These are phyloP conservation scores for Bombus terrestris DNA, from an alignment of 1,140 invertebrate genomes.

Conservation along the genomic window DNA sequence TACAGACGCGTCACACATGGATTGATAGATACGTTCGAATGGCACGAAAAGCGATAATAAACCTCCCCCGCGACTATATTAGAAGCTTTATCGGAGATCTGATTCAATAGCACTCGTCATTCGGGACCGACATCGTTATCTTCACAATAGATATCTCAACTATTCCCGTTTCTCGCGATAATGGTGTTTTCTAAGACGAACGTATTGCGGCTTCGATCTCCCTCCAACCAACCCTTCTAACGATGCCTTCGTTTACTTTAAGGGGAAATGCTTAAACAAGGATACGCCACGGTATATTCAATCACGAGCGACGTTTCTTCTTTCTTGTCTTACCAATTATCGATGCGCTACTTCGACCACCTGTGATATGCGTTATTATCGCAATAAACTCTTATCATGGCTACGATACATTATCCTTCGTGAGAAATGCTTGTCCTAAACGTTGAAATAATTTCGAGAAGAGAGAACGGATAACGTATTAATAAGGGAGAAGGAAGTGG, in stretches of 20 bases:
- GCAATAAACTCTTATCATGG: conserved; percentile 8
- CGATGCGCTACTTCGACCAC: not conserved
- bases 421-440: conserved; percentile 41
- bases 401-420: not conserved
- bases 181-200: conserved; percentile 65
- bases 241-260: conserved; percentile 18
- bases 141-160: conserved; percentile 61
- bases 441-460: conserved; percentile 38
- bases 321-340: not conserved
- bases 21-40: not conserved
- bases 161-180: conserved; percentile 43
- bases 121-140: conserved; percentile 62
- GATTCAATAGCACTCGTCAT: conserved; percentile 66
- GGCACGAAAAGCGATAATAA: conserved; percentile 15
- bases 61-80: conserved; percentile 22
- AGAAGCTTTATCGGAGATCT: conserved; percentile 53
- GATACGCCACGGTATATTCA: conserved; percentile 20
- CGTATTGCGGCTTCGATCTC: conserved; percentile 42
- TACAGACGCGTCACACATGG: not conserved
- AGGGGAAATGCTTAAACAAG: conserved; percentile 45
- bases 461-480: conserved; percentile 48
- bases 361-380: conserved; percentile 47
- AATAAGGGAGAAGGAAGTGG: conserved; percentile 52
- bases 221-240: conserved; percentile 34
- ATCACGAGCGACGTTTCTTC: not conserved